Evolutionary conservation across 2,888 invertebrate genomes (phyloP).

Genomic region (Malachius bipustulatus): DNA sequence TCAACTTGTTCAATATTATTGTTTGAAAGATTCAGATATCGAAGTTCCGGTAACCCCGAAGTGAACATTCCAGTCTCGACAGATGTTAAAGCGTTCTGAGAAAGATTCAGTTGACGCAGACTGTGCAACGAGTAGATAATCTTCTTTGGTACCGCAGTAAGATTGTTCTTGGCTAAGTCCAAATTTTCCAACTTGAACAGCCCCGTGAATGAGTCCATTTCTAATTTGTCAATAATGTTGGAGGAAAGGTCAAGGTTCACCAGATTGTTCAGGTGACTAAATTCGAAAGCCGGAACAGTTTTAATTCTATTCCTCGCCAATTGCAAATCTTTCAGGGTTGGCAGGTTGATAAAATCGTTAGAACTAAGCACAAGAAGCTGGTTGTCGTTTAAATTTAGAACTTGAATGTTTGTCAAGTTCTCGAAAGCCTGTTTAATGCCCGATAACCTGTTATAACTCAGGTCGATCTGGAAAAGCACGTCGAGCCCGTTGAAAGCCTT

Average conservation of each 20-base stretch:
- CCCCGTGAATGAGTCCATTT: conserved; percentile 24
- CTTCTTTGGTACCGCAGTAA: conserved; percentile 23
- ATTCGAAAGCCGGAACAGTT: conserved; percentile 19
- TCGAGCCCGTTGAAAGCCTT: conserved; percentile 28
- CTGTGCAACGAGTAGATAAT: conserved; percentile 25
- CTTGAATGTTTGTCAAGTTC: conserved; percentile 21
- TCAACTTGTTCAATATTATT: conserved; percentile 25
- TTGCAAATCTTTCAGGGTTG: conserved; percentile 24
- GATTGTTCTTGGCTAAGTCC: conserved; percentile 27
- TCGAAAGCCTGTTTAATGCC: conserved; percentile 20
- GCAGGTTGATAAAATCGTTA: conserved; percentile 26
- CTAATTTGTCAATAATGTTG: conserved; percentile 26
- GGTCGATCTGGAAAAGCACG: conserved; percentile 25
- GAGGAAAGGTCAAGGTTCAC: conserved; percentile 24
- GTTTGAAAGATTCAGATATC: conserved; percentile 28
- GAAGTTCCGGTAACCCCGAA: conserved; percentile 30
- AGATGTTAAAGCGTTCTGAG: conserved; percentile 25
- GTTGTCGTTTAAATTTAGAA: conserved; percentile 28
- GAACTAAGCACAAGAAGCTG: conserved; percentile 22
- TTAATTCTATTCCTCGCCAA: conserved; percentile 26
- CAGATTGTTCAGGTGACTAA: conserved; percentile 21
- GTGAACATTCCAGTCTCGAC: conserved; percentile 29
- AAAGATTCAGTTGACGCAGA: conserved; percentile 26
- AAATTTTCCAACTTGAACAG: conserved; percentile 27
- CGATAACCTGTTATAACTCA: conserved; percentile 26